Evolutionary conservation across 2,888 invertebrate species (phyloP), one percentile per base, ranked within the genome.

Genomic region (Aphodius sticticus): DNA sequence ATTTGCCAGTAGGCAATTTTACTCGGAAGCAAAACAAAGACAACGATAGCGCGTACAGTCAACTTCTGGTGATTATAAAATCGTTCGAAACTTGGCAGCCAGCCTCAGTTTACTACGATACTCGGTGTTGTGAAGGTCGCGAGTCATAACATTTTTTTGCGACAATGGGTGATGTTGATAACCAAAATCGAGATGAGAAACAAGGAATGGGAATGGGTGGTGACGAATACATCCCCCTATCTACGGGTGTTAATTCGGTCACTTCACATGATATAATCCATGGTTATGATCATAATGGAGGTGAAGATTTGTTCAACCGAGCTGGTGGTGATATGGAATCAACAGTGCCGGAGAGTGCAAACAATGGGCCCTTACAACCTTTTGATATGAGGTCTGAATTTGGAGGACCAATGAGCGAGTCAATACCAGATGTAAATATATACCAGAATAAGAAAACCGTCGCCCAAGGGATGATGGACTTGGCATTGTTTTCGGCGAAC

Each of bases 401-500:
- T 36, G 74, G 74, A 12, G 74, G 74, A 36, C 36, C 74, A 2
- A 15, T n/a, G 35, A 36, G 36, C 6, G 78, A 72, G 72, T 80
- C 89, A 9, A 90, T 92, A 74, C 94, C 95, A 2, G 95, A 96
- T 87, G 92, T 96, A 37, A 97, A 97, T 89, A 92, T 95, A 2
- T 97, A 97, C 89, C 96, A 96, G 85, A 96, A 96, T 84, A 96
- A 96, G 88, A 97, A 97, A 88, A 96, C 96, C 16, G 90, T 97
- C 37, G 96, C 97, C 0, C 96, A 97, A 86, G 97, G 97, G 5
- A 96, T 97, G 96, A 96, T 97, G 96, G 97, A 97, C 88, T 90
- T 97, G 82, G 97, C 97, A 0, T 90, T 97, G 37, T 92, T 97
- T 71, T 96, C 96, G 0, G 97, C 97, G 0, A 97, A 97, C 89